Base-by-base conservation (phyloP, 2,113 vertebrate genomes). In the Echinops telfairi region DNA sequence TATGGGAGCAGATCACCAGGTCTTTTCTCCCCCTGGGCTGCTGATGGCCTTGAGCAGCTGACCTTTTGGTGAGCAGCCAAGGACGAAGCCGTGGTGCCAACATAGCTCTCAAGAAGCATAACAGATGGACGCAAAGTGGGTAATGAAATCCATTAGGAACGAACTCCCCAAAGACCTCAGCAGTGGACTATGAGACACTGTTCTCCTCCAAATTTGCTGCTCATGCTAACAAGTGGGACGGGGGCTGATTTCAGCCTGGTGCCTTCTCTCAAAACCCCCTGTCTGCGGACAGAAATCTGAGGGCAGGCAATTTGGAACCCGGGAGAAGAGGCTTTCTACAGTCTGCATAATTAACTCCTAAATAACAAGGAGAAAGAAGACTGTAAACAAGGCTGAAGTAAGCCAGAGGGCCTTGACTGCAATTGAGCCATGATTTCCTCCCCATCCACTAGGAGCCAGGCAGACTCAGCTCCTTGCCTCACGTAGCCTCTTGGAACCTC, bases 71-170 rank as follows among this genome's bases (percentile, higher is more conserved):
- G 33, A 22, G 20, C 33, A 73, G 19, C 71, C 19, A 8, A 36
- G 15, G 4, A 4, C 31, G 14, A 17, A 71, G 17, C 68, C 6
- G 19, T 19, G n/a, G 31, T 20, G 17, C 71, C 33, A 36, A 3
- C n/a, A 19, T 2, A n/a, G 31, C 70, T 71, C 70, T 6, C 70
- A 33, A 33, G 62, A 79, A 53, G 5, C 9, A 77, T 7, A 57
- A 60, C 83, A 36, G 76, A 77, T 84, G 14, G 29, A 40, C 92
- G 81, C 70, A 43, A 76, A 38, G 3, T 86, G 70, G 73, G 20
- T 90, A 88, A 80, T 92, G 71, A 95, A 93, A 95, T 91, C 66
- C 81, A 77, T 91, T 89, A 84, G 90, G 70, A 53, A 53, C 12
- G 47, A 94, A 96, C 23, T 86, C n/a, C 29, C 23, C 66, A 70